Conservation (phyloP, 1,140 invertebrate species). For the Heliothis virescens region DNA sequence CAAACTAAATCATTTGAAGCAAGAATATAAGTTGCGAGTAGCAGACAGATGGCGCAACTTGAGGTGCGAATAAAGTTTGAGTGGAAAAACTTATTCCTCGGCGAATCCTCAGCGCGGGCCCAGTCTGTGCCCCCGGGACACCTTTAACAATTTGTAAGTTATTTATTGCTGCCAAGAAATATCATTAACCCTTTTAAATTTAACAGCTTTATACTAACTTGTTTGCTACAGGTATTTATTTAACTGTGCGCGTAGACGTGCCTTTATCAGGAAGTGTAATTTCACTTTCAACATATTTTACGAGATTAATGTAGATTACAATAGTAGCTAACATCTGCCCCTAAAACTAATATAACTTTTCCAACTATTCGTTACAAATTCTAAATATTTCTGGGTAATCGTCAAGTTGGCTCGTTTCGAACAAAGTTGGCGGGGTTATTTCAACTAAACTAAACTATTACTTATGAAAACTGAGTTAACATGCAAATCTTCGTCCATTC, state of each 20-base stretch:
- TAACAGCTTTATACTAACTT: slow-evolving; percentile 63
- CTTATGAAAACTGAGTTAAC: slow-evolving; percentile 79
- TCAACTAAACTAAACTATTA: slow-evolving; percentile 79
- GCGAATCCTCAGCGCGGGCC: slow-evolving; percentile 73
- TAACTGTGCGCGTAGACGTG: not conserved
- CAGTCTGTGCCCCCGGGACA: slow-evolving; percentile 76
- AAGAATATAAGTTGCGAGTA: slow-evolving; percentile 83
- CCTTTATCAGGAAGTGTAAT: not conserved
- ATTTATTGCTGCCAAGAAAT: slow-evolving; percentile 82
- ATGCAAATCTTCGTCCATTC: slow-evolving; percentile 77
- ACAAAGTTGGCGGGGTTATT: slow-evolving; percentile 68
- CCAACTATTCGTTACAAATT: slow-evolving; percentile 71
- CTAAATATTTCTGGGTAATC: slow-evolving; percentile 71
- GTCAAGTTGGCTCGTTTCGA: slow-evolving; percentile 69
- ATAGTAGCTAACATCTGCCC: slow-evolving; percentile 43
- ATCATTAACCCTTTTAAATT: slow-evolving; percentile 81
- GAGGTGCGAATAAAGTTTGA: slow-evolving; percentile 86
- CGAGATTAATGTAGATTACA: slow-evolving; percentile 38
- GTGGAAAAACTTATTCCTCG: slow-evolving; percentile 84
- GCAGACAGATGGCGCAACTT: slow-evolving; percentile 82
- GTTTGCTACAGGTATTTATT: slow-evolving; percentile 61
- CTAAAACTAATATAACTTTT: slow-evolving; percentile 63
- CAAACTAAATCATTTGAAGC: slow-evolving; percentile 85
- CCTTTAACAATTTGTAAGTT: slow-evolving; percentile 84
- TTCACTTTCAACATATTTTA: slow-evolving; percentile 21